Conservation (phyloP, 2,113 vertebrate genomes). For the Nycticebus coucang region DNA sequence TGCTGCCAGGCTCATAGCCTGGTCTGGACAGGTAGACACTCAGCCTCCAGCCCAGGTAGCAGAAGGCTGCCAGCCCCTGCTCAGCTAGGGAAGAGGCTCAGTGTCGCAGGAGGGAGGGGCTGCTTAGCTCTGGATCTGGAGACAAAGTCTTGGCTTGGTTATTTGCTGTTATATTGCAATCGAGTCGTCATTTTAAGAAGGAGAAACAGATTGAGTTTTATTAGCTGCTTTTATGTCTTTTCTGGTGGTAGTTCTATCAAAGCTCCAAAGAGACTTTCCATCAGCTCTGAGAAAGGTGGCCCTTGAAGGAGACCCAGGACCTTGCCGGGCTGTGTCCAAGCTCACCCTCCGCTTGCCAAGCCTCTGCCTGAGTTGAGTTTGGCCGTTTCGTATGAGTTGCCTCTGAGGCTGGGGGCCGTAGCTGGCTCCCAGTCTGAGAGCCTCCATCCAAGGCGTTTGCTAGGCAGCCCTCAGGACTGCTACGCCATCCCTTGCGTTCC, state of each 20-base stretch:
- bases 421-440: background rate
- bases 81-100: background rate
- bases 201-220: background rate
- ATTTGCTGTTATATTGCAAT: background rate
- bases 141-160: background rate
- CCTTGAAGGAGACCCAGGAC: background rate
- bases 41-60: background rate
- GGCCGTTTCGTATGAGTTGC: background rate
- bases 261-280: background rate
- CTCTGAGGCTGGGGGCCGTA: background rate
- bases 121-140: background rate
- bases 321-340: background rate
- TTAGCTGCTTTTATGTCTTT: background rate
- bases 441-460: fast-evolving
- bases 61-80: background rate
- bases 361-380: fast-evolving
- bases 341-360: background rate
- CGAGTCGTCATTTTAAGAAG: background rate
- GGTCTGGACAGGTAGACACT: background rate
- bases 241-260: background rate
- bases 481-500: fast-evolving
- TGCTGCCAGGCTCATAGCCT: background rate
- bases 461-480: background rate
- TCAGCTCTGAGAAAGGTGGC: background rate
- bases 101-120: background rate